These are phyloP conservation scores for Medauroidea extradentata DNA, from an alignment of 1,140 invertebrate species.

Conservation along the genomic window DNA sequence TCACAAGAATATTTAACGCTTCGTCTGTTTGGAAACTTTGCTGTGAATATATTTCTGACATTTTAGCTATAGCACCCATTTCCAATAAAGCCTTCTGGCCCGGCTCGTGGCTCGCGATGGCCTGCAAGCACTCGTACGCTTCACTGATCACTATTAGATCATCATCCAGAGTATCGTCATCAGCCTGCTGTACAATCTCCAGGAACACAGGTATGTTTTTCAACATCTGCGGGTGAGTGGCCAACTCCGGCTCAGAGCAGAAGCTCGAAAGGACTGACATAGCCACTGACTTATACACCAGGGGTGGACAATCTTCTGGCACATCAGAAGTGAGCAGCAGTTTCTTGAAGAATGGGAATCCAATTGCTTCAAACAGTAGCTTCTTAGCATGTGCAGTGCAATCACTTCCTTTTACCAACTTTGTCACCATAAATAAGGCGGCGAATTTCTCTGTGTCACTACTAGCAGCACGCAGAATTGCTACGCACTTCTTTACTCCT, in stretches of 20 bases:
- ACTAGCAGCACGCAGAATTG: slow-evolving; percentile 67
- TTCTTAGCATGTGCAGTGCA: slow-evolving; percentile 66
- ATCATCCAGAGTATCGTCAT: slow-evolving; percentile 73
- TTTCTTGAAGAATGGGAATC: slow-evolving; percentile 75
- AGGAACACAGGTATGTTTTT: slow-evolving; percentile 73
- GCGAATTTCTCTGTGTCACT: slow-evolving; percentile 90
- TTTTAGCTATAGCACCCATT: slow-evolving; percentile 69
- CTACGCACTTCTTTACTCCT: slow-evolving; percentile 73
- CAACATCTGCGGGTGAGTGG: slow-evolving; percentile 75
- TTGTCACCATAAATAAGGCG: slow-evolving; percentile 84
- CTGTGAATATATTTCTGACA: slow-evolving; percentile 78
- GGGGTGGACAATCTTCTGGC: slow-evolving; percentile 75
- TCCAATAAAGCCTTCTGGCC: slow-evolving; percentile 72
- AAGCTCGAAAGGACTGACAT: slow-evolving; percentile 79
- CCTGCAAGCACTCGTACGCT: slow-evolving; percentile 77
- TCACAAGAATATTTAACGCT: slow-evolving; percentile 71
- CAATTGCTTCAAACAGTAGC: slow-evolving; percentile 82
- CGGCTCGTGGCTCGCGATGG: slow-evolving; percentile 64
- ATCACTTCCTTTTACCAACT: slow-evolving; percentile 75
- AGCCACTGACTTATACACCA: slow-evolving; percentile 85
- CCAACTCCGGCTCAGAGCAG: slow-evolving; percentile 70
- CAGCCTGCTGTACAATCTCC: slow-evolving; percentile 73
- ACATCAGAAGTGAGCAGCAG: slow-evolving; percentile 68
- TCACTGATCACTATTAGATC: slow-evolving; percentile 84
- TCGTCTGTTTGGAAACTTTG: slow-evolving; percentile 84